Base-by-base conservation (phyloP, 2,113 vertebrate genomes). In the Indicator maculatus region DNA sequence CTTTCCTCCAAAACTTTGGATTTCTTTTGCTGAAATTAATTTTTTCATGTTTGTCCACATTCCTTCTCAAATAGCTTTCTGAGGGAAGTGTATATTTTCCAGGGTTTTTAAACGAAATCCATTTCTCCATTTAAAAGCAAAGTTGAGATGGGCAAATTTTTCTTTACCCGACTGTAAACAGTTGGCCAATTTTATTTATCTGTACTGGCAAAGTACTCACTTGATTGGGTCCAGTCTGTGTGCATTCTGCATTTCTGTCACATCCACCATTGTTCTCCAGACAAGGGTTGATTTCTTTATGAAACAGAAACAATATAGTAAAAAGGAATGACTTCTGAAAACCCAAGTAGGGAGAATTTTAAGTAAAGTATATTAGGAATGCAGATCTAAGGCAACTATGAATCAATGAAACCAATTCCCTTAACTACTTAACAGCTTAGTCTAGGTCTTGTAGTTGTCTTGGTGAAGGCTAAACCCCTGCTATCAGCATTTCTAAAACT, bases 281-380 rank as follows among this genome's bases (percentile, higher is more conserved):
- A 70, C 99, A 99, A 0, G 99, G 98, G 75, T 99, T 99, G 66
- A 99, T 99, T 94, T 98, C 99, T 99, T 97, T 80, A 91, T 41
- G 89, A 95, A 85, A 92, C 55, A 96, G 90, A 90, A 90, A 61
- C 55, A 56, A 20, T 33, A 15, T 23, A 58, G 86, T 47, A 60
- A n/a, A 39, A 79, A 8, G 77, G 8, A 73, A 9, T 75, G 58
- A 82, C 53, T 53, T 95, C 56, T 73, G 71, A 69, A 81, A 95
- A 77, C 47, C 24, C 52, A 55, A 16, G n/a, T 71, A 73, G 27
- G 70, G n/a, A 58, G 30, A 66, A 30, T 80, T 85, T 93, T 44
- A 64, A 67, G 39, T 52, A 65, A 89, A 60, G 14, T 12, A 5
- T 39, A n/a, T 7, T 30, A 27, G 14, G 24, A 84, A 64, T 38